phyloP scores from a whole-genome alignment of 92 coral and sea anemone genomes.

The Palythoa grandiflora region DNA sequence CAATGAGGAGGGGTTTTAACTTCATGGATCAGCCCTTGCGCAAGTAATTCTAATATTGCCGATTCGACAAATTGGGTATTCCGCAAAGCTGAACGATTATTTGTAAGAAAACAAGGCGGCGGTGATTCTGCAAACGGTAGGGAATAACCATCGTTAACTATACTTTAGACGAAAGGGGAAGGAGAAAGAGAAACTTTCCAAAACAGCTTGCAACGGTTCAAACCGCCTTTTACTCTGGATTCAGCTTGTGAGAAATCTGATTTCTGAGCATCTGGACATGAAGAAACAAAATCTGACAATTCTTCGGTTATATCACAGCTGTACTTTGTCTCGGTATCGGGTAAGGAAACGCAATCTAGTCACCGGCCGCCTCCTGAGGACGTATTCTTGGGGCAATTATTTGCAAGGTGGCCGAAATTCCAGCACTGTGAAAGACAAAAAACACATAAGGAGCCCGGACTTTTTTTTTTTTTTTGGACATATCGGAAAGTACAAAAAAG shows the following conservation, averaged over 20 bases:
- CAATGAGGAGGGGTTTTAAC: conserved; percentile 15
- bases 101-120: not conserved
- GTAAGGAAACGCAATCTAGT: no score
- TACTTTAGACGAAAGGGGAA: conserved; percentile 24
- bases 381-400: no score
- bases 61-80: not conserved
- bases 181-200: conserved; percentile 4
- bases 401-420: no score
- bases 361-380: no score
- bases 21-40: conserved; percentile 1
- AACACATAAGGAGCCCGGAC: no score
- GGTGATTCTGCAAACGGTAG: conserved; percentile 34
- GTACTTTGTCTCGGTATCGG: not conserved
- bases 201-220: conserved; percentile 1
- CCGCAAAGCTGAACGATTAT: conserved; percentile 20
- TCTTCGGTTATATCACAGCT: not conserved
- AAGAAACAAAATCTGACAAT: conserved; percentile 1
- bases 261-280: not conserved
- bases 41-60: conserved; percentile 15
- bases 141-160: conserved; percentile 24
- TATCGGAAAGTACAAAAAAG: no score
- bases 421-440: no score
- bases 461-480: not conserved
- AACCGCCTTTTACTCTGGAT: conserved; percentile 25
- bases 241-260: not conserved